Evolutionary conservation across 2,113 vertebrate genomes (phyloP).

Genomic region (Semicossyphus pulcher): DNA sequence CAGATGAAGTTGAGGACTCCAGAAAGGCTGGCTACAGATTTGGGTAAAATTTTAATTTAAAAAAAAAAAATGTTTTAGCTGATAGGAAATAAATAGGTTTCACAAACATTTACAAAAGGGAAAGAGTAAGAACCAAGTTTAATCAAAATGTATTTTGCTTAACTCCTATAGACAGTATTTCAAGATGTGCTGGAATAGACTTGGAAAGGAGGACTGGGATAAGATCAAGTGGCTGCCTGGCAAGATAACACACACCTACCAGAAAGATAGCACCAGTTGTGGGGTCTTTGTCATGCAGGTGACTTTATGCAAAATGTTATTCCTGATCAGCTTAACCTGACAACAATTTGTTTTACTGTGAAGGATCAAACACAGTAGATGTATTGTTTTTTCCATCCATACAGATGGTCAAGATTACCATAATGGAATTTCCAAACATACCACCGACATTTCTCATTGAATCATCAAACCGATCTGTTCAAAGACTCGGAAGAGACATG

Average conservation of each 20-base stretch:
- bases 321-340: too few relatives aligned
- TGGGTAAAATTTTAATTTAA: background rate
- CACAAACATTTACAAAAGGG: background rate
- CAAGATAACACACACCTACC: conserved; percentile 1
- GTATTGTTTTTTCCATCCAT: background rate
- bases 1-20: background rate
- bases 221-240: conserved; percentile 12
- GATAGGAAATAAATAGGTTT: too few relatives aligned
- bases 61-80: too few relatives aligned
- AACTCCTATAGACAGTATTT: background rate
- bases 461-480: background rate
- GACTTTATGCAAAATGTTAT: background rate
- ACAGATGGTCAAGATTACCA: conserved; percentile 8
- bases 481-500: background rate
- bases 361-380: too few relatives aligned
- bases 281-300: conserved; percentile 8
- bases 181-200: background rate
- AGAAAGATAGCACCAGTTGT: background rate
- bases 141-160: background rate
- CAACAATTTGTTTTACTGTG: too few relatives aligned
- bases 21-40: conserved; percentile 2
- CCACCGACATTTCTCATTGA: background rate
- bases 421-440: background rate
- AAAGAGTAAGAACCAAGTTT: background rate
- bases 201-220: conserved; percentile 5